Percentiles rank a stretch among this genome's conserved stretches.
phyloP scores from a whole-genome alignment of 2,888 invertebrate genomes.

The Galerucella pusilla region DNA sequence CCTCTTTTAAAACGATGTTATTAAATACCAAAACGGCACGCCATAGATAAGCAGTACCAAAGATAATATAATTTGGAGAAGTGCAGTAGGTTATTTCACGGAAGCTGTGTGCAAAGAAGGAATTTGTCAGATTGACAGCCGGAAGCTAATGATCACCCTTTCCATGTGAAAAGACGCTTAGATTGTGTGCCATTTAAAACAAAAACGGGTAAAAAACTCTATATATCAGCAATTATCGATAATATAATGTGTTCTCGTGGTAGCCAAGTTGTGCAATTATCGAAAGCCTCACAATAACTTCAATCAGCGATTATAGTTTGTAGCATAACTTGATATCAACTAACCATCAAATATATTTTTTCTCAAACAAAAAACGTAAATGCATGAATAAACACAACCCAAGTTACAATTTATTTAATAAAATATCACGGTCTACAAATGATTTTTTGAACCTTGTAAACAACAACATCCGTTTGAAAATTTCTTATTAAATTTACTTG shows the following conservation, averaged over 20 bases:
- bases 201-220: no score
- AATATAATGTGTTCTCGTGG: neutral
- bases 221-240: neutral
- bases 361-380: slow-evolving; percentile 14
- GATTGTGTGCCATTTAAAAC: no score
- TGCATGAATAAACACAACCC: slow-evolving; percentile 20
- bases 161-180: no score
- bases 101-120: no score
- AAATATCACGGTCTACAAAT: slow-evolving; percentile 21
- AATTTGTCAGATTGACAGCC: no score
- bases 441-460: slow-evolving; percentile 27
- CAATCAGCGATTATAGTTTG: slow-evolving; percentile 7
- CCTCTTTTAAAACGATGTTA: no score
- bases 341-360: slow-evolving; percentile 27
- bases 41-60: no score
- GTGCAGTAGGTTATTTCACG: no score
- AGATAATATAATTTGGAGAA: no score
- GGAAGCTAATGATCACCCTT: no score
- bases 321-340: slow-evolving; percentile 17
- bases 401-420: slow-evolving; percentile 30
- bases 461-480: slow-evolving; percentile 26
- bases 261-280: neutral
- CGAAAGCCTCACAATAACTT: neutral
- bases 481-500: slow-evolving; percentile 30
- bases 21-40: no score